Evolutionary conservation across 2,113 vertebrate genomes (phyloP).

Genomic region (Myiopsitta monachus): DNA sequence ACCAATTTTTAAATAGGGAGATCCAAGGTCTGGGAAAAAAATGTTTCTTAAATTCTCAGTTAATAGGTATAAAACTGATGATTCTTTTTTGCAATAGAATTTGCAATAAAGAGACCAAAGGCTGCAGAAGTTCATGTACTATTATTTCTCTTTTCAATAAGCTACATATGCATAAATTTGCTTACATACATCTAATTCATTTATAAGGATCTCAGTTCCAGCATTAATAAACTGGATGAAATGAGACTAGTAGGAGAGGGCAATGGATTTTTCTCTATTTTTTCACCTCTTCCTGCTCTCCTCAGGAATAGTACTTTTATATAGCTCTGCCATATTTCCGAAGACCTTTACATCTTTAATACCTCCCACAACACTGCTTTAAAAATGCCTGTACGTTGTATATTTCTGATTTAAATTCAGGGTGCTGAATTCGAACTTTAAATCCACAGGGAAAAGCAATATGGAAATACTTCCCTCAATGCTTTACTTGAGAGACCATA

Average conservation of each 20-base stretch:
- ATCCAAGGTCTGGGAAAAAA: not conserved
- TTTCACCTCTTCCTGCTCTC: not conserved
- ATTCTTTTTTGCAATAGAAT: not conserved
- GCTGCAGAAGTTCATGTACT: not conserved
- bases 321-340: not conserved
- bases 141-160: not conserved
- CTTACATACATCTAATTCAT: not conserved
- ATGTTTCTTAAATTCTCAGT: not conserved
- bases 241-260: not conserved
- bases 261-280: not conserved
- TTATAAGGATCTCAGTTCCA: not conserved
- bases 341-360: not conserved
- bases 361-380: not conserved
- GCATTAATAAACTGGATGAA: not conserved
- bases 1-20: not conserved
- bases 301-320: not conserved
- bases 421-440: not conserved
- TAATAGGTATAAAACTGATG: rapidly evolving
- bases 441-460: not conserved
- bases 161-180: not conserved
- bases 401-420: not conserved
- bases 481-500: not conserved
- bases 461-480: not conserved
- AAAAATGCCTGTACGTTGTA: not conserved
- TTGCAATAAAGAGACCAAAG: not conserved